Percentiles rank a stretch among this genome's conserved stretches.
Evolutionary conservation across 2,888 invertebrate species (phyloP).

Genomic region (Polyommatus icarus): DNA sequence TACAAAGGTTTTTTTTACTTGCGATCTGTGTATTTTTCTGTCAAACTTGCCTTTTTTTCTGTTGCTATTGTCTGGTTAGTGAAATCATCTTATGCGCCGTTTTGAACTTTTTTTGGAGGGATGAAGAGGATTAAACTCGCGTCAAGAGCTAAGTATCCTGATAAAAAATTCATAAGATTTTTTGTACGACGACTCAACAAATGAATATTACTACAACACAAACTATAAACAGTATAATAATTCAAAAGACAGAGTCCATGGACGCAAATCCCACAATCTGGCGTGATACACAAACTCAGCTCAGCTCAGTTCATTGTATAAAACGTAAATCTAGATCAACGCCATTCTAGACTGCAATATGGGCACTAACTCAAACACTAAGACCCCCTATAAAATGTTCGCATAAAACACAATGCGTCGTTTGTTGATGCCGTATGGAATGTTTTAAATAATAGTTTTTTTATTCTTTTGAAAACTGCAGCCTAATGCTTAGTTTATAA

Average conservation of each 20-base stretch:
- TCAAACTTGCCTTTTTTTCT: no score
- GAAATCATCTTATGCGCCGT: no score
- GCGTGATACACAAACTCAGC: not conserved
- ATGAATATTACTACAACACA: no score
- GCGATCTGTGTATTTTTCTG: not conserved
- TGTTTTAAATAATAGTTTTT: not conserved
- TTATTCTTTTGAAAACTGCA: no score
- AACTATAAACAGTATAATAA: not conserved
- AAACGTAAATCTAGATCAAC: conserved; percentile 16
- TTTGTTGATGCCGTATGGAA: not conserved
- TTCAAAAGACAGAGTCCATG: not conserved
- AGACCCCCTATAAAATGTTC: not conserved
- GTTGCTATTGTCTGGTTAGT: no score
- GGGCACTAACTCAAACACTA: conserved; percentile 16
- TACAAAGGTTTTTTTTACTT: not conserved
- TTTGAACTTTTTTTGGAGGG: no score
- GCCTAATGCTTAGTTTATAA: no score
- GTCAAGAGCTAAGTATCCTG: no score
- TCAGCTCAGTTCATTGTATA: conserved; percentile 5
- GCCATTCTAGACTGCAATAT: conserved; percentile 3
- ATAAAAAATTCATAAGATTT: no score
- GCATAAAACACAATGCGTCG: not conserved
- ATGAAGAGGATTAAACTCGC: no score
- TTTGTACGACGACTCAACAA: no score
- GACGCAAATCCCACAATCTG: not conserved